Evolutionary conservation across 2,797 vertebrate genomes (phyloP).

Genomic region (Paedocypris micromegethes): DNA sequence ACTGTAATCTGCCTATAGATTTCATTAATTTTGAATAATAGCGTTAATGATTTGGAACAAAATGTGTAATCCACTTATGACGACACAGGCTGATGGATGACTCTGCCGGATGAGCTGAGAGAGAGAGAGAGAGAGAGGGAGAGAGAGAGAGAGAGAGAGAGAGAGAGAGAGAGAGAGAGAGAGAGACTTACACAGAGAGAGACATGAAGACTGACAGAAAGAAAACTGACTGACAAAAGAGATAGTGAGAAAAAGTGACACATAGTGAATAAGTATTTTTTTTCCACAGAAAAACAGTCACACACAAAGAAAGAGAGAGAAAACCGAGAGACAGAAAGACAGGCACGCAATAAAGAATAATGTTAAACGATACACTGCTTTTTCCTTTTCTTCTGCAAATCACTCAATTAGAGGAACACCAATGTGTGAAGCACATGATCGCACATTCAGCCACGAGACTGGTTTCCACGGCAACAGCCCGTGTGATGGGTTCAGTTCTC

Average conservation of each 20-base stretch:
- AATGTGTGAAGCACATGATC: too few relatives aligned
- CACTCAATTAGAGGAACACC: too few relatives aligned
- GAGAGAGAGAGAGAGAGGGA: background rate
- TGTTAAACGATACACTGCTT: background rate
- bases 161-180: background rate
- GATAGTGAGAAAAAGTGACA: background rate
- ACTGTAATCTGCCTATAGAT: constrained; percentile 50
- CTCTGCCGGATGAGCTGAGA: constrained; percentile 33
- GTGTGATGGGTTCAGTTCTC: too few relatives aligned
- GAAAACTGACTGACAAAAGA: background rate
- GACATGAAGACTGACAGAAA: background rate
- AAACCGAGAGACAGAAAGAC: background rate
- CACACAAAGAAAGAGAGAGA: background rate
- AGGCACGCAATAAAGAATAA: background rate
- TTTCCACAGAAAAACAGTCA: background rate
- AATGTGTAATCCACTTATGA: constrained; percentile 54
- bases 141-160: background rate
- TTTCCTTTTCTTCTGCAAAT: too few relatives aligned
- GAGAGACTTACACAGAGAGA: background rate
- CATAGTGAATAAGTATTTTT: background rate
- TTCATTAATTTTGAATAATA: constrained; percentile 55
- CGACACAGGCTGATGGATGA: constrained; percentile 47
- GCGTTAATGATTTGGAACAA: constrained; percentile 48
- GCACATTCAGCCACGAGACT: too few relatives aligned
- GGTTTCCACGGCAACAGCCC: too few relatives aligned